Evolutionary conservation across 2,797 vertebrate species (phyloP).

Genomic region (Sciurus carolinensis): DNA sequence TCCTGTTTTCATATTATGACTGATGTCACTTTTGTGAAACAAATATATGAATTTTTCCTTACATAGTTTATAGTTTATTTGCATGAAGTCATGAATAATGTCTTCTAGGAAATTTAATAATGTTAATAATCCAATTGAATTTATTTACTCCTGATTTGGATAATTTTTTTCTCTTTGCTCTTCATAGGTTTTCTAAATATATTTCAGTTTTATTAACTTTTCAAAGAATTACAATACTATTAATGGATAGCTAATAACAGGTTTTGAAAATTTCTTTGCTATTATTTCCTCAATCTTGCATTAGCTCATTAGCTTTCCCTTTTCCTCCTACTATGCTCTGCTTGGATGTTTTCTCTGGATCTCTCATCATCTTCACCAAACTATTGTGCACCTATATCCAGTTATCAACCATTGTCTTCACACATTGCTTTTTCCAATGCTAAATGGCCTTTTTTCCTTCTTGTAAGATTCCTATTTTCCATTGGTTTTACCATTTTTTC

Average conservation of each 20-base stretch:
- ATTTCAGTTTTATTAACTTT: neutral
- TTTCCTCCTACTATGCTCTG: neutral
- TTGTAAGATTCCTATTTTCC: neutral
- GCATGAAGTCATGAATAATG: neutral
- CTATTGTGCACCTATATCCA: neutral
- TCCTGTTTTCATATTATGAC: neutral
- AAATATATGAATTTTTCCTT: neutral
- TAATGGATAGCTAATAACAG: neutral
- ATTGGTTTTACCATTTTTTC: neutral
- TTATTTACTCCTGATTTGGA: neutral
- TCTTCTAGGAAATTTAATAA: neutral
- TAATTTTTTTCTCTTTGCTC: neutral
- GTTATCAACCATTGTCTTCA: neutral
- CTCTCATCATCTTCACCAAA: neutral
- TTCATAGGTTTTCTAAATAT: neutral
- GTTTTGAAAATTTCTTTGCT: neutral
- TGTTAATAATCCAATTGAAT: neutral
- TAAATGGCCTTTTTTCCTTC: neutral
- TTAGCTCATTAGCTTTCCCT: neutral
- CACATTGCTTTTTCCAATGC: neutral
- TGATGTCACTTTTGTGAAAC: neutral
- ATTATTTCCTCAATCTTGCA: neutral
- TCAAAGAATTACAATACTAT: neutral
- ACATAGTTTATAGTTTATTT: neutral
- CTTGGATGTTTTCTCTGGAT: neutral